Base-by-base conservation (phyloP, 2,797 vertebrate species). In the Momotus momota region DNA sequence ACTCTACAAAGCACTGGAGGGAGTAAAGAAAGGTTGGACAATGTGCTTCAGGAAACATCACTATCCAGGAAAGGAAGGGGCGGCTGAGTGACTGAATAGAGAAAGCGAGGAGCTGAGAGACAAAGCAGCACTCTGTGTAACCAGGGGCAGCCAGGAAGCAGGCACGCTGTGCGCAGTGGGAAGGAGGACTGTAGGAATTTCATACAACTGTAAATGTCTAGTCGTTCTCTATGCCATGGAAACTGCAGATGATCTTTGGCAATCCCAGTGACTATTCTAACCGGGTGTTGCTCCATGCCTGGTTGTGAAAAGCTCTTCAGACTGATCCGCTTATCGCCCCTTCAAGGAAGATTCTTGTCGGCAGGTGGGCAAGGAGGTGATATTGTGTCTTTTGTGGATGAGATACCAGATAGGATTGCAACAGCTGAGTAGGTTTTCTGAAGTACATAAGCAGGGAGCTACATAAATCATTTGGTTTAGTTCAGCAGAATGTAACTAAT, bases 91-190 rank as follows among this genome's bases (percentile, higher is more conserved):
- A 41, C 52, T 0, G 0, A 70, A 70, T 4, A 91, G 45, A 90
- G 84, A 70, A 85, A 91, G 75, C 0, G 0, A 91, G 87, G 81
- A 94, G 87, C 80, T 25, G 58, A 29, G 79, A 93, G 60, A 94
- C 74, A 94, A 89, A 95, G 84, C 79, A 82, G 38, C 55, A 38
- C 48, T 93, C 51, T 74, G 65, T 93, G 75, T 72, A 11, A 67
- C 10, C 6, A 19, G 43, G 26, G 40, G 67, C 91, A 92, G 86
- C 52, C 70, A 87, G 96, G 95, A 96, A 92, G 71, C 52, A 62
- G 66, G 64, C 93, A 10, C 73, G 52, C 89, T 80, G 91, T 85
- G 95, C 95, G 71, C 89, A 85, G 86, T 35, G 27, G 91, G 96
- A 48, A 87, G n/a, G 55, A 67, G 58, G 38, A 58, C 81, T 72